phyloP scores from a whole-genome alignment of 2,888 invertebrate species.

The Caenorhabditis angaria region DNA sequence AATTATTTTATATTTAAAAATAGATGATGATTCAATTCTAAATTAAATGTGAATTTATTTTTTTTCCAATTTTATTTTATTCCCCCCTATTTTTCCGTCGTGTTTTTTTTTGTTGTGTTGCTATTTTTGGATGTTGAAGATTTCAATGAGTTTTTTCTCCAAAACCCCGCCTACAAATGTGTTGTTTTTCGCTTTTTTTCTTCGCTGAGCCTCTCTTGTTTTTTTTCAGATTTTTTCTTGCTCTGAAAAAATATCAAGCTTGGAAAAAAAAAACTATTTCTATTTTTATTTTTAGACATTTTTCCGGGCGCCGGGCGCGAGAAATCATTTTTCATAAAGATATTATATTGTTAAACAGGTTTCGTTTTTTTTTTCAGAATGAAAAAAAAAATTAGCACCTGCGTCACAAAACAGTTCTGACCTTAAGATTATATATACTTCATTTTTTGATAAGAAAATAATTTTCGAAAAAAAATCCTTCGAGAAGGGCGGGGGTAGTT shows the following conservation, averaged over 20 bases:
- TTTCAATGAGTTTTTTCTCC: constrained; percentile 2
- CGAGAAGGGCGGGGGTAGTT: no score
- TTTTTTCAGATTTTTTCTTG: neutral
- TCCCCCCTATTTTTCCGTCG: neutral
- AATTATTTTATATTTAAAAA: neutral
- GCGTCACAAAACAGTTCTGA: no score
- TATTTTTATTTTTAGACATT: no score
- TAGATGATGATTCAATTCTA: constrained; percentile 2
- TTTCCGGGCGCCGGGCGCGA: no score
- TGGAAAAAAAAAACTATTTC: no score
- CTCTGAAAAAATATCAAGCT: neutral
- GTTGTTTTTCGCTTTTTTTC: neutral
- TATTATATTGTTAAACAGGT: no score
- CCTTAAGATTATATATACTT: no score
- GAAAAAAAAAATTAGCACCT: no score
- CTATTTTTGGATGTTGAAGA: constrained; percentile 5
- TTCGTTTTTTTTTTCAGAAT: no score
- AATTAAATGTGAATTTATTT: neutral
- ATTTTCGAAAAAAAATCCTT: no score
- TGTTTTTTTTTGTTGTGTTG: neutral
- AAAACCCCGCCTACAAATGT: neutral
- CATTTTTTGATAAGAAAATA: no score
- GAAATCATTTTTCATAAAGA: constrained; percentile 9
- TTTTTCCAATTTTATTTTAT: neutral
- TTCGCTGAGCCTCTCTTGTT: neutral